Evolutionary conservation across 2,113 vertebrate genomes (phyloP).

Genomic region (Brachirus orientalis): DNA sequence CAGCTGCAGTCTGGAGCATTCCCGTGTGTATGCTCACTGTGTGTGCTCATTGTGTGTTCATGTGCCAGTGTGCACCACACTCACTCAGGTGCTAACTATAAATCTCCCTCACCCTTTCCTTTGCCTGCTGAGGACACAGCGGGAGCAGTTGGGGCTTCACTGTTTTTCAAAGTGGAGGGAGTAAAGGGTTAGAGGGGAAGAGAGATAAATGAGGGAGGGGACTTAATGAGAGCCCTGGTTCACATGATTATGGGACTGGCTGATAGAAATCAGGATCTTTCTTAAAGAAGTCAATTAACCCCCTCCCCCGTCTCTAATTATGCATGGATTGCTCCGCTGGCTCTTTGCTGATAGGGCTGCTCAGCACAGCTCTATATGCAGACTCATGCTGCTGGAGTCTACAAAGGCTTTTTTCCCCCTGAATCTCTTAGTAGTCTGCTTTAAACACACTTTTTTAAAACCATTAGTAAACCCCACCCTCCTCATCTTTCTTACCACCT

Average conservation of each 20-base stretch:
- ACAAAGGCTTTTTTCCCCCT: slow-evolving; percentile 24
- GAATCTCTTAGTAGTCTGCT: background rate
- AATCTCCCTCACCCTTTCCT: slow-evolving; percentile 67
- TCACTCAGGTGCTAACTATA: slow-evolving; percentile 66
- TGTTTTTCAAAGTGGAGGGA: slow-evolving; percentile 27
- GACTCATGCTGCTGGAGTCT: slow-evolving; percentile 56
- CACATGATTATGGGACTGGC: slow-evolving; percentile 69
- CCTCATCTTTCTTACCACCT: slow-evolving; percentile 29
- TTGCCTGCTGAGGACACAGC: slow-evolving; percentile 48
- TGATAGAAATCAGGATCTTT: slow-evolving; percentile 77
- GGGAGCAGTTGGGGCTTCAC: slow-evolving; percentile 27
- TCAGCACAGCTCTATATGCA: slow-evolving; percentile 66
- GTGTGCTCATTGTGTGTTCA: slow-evolving; percentile 30
- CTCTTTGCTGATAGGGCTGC: slow-evolving; percentile 63
- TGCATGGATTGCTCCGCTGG: slow-evolving; percentile 63
- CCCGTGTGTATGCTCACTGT: background rate
- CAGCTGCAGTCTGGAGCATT: slow-evolving; percentile 59
- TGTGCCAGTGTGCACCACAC: slow-evolving; percentile 49
- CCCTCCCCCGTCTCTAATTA: slow-evolving; percentile 67
- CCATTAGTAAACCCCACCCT: slow-evolving; percentile 13
- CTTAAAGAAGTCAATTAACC: slow-evolving; percentile 77
- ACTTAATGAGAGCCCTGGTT: slow-evolving; percentile 66
- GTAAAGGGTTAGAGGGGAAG: slow-evolving; percentile 47
- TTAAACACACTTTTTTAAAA: slow-evolving; percentile 34
- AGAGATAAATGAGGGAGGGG: slow-evolving; percentile 62